Base-by-base conservation (phyloP, 2,797 vertebrate species). In the Loris lydekkerianus region DNA sequence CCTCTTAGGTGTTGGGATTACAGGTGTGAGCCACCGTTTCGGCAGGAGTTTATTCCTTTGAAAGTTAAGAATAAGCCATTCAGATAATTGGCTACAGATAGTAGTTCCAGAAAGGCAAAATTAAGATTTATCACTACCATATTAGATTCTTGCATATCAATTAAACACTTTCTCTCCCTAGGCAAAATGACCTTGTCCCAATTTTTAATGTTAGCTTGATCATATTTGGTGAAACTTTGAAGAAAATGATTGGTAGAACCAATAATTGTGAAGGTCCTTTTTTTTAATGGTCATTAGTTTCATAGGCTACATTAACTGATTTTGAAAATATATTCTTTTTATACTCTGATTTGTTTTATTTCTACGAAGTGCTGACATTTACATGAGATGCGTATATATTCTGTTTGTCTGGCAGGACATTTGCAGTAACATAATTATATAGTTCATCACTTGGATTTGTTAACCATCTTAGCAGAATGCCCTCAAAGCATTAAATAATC, bases 401-500 rank as follows among this genome's bases (percentile, higher is more conserved):
- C 40, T 89, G 7, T 10, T 56, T 72, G 25, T 85, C 67, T n/a
- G n/a, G 85, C 67, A 86, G 67, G 53, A 60, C 37, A 23, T 13
- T 81, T 76, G 27, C 61, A 56, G 11, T 94, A n/a, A 90, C 13
- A 31, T 83, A 43, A 67, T 77, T 85, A 40, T 13, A 70, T 13
- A 76, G 56, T 96, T 83, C 83, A 78, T 67, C 49, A 46, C 9
- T 34, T 78, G 21, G 31, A 18, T 85, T 7, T 84, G 20, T 86
- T 98, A 97, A 97, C 95, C 75, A 37, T 70, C 89, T 95, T 97
- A 97, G 97, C 92, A 78, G 85, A 2, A 11, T 0, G 96, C 97
- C 96, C 96, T 43, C 31, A 31, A 80, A 92, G 92, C 94, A 78
- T 98, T 97, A 97, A 88, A 94, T 96, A 96, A 96, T 92, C 90